phyloP scores from a whole-genome alignment of 1,140 invertebrate species.

The Samia ricini region DNA sequence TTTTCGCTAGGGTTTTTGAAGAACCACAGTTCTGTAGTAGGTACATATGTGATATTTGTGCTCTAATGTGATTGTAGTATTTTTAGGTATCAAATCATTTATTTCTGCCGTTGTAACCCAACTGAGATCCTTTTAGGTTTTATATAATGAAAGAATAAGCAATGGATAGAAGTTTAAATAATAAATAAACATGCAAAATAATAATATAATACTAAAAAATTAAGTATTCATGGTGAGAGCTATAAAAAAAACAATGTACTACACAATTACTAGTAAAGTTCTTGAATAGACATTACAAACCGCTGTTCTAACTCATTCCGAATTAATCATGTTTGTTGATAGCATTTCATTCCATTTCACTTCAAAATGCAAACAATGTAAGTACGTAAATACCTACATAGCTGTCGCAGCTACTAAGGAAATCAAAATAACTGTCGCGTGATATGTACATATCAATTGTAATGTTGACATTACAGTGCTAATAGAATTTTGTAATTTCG shows the following conservation, averaged over 20 bases:
- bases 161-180: neutral
- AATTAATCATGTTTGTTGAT: constrained; percentile 54
- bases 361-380: constrained; percentile 19
- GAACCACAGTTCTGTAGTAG: too few species aligned
- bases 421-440: constrained; percentile 67
- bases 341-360: constrained; percentile 48
- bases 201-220: too few species aligned
- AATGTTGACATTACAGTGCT: constrained; percentile 27
- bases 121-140: too few species aligned
- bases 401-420: too few species aligned
- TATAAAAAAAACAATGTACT: neutral
- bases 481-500: constrained; percentile 42
- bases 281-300: constrained; percentile 31
- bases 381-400: constrained; percentile 24
- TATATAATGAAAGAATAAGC: too few species aligned
- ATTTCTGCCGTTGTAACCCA: too few species aligned
- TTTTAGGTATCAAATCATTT: too few species aligned
- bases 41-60: too few species aligned
- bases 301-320: constrained; percentile 36
- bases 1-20: too few species aligned
- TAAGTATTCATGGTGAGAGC: neutral
- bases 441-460: constrained; percentile 42
- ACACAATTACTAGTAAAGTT: constrained; percentile 42
- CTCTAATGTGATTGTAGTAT: too few species aligned
- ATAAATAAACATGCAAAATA: neutral